Evolutionary conservation across 2,888 invertebrate genomes (phyloP).

Genomic region (Leptothorax acervorum): DNA sequence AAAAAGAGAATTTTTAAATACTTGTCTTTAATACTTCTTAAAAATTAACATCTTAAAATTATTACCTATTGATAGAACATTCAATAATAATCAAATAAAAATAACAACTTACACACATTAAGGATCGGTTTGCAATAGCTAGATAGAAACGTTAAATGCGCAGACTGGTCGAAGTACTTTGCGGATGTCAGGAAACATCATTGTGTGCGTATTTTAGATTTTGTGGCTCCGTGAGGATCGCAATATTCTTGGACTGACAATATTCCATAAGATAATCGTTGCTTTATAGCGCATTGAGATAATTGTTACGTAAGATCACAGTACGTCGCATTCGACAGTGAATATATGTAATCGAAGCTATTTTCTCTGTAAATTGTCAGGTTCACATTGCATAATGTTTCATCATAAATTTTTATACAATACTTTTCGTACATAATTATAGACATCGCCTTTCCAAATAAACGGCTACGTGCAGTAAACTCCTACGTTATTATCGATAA

Average conservation of each 20-base stretch:
- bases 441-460: not conserved
- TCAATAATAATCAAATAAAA: not conserved
- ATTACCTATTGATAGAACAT: not conserved
- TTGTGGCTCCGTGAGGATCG: not conserved
- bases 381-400: not conserved
- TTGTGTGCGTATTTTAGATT: not conserved
- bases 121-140: not conserved
- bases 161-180: no score
- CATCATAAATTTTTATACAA: not conserved
- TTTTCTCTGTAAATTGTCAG: not conserved
- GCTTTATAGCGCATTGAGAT: not conserved
- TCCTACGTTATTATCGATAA: not conserved
- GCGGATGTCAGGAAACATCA: not conserved
- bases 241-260: not conserved
- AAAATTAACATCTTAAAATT: no score
- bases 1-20: no score
- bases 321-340: no score
- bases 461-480: not conserved
- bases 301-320: not conserved
- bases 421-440: not conserved
- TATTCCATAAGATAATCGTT: slow-evolving; percentile 2
- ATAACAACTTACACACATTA: not conserved
- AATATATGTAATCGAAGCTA: not conserved
- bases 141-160: no score
- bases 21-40: no score